Percentiles rank a stretch among this genome's conserved stretches.
Evolutionary conservation across 2,113 vertebrate genomes (phyloP).

Genomic region (Cyphomyrus plagiostoma): DNA sequence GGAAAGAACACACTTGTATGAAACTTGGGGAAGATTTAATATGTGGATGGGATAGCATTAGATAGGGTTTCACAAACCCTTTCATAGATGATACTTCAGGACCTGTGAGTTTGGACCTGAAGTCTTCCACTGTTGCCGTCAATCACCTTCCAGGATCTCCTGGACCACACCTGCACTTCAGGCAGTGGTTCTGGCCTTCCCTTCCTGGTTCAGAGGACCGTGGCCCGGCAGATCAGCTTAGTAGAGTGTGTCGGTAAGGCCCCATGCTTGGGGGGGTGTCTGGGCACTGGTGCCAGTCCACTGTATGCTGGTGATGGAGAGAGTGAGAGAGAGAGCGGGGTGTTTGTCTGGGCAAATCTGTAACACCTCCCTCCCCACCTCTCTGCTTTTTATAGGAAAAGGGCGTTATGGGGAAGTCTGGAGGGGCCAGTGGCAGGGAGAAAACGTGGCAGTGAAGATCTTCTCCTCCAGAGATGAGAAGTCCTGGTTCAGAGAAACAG

Average conservation of each 20-base stretch:
- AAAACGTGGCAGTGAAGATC: constrained; percentile 72
- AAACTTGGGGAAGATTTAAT: background rate
- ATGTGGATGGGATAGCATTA: background rate
- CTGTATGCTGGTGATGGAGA: background rate
- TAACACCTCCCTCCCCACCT: background rate
- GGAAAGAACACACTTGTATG: background rate
- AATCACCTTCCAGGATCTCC: constrained; percentile 70
- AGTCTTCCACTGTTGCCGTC: constrained; percentile 13
- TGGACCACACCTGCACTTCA: constrained; percentile 95
- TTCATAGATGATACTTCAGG: background rate
- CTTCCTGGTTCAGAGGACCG: constrained; percentile 93
- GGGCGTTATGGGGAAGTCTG: constrained; percentile 72
- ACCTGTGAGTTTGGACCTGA: background rate
- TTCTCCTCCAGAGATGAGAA: constrained; percentile 73
- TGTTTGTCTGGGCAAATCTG: background rate
- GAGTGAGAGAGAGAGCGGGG: background rate
- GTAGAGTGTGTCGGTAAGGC: constrained; percentile 87
- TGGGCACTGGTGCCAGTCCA: too few species aligned
- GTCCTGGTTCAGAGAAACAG: constrained; percentile 72
- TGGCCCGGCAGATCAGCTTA: constrained; percentile 93
- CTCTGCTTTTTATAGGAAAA: constrained; percentile 51
- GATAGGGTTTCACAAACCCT: background rate
- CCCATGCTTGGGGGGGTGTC: background rate
- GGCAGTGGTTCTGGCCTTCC: constrained; percentile 95
- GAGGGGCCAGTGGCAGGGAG: constrained; percentile 73